phyloP scores from a whole-genome alignment of 2,888 invertebrate species.

The Pristionchus entomophagus region DNA sequence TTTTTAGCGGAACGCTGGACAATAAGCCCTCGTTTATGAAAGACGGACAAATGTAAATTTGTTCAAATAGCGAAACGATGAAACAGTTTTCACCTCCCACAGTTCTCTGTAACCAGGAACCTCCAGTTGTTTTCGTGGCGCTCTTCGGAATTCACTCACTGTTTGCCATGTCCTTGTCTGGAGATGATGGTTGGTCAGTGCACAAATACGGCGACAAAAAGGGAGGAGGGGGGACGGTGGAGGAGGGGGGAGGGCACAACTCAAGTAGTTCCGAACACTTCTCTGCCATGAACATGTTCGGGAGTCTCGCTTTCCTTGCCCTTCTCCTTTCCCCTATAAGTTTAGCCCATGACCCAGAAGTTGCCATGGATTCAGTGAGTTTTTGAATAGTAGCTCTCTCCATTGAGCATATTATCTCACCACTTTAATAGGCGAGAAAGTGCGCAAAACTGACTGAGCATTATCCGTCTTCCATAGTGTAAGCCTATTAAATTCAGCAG shows the following conservation, averaged over 20 bases:
- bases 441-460: no score
- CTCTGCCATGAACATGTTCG: neutral
- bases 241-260: neutral
- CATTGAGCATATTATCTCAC: neutral
- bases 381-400: neutral
- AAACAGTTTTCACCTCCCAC: no score
- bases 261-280: neutral
- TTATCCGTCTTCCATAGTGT: no score
- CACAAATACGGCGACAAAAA: neutral
- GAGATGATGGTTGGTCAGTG: neutral
- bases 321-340: neutral
- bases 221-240: neutral
- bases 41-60: no score
- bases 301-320: neutral
- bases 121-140: neutral
- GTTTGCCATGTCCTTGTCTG: neutral
- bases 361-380: constrained; percentile 2
- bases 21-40: no score
- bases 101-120: no score
- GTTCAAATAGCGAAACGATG: no score
- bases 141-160: neutral
- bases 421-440: no score
- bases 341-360: neutral
- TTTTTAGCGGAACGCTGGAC: no score
- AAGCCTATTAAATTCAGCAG: no score